Evolutionary conservation across 2,888 invertebrate species (phyloP).

Genomic region (Furcula furcula): DNA sequence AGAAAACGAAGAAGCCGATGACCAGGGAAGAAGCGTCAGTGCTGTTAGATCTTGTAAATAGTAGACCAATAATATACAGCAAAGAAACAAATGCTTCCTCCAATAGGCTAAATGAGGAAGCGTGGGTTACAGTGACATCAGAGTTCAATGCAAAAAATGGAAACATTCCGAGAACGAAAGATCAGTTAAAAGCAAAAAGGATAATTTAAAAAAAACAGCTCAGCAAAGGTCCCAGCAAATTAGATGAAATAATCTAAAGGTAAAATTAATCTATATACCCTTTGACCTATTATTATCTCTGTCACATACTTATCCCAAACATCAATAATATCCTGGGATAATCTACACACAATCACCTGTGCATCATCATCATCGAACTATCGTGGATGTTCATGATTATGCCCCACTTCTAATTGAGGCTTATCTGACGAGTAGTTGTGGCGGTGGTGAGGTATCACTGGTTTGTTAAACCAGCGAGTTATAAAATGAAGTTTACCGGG

Average conservation of each 20-base stretch:
- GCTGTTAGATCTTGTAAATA: constrained; percentile 2
- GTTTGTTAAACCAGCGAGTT: too few species aligned
- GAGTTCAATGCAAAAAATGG: constrained; percentile 7
- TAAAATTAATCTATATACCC: too few species aligned
- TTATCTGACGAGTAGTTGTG: too few species aligned
- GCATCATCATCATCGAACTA: too few species aligned
- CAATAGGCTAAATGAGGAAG: constrained; percentile 20
- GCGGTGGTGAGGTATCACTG: too few species aligned
- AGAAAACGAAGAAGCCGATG: background rate
- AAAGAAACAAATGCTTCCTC: constrained; percentile 13
- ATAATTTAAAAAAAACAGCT: constrained; percentile 9
- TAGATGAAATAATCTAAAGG: constrained; percentile 4
- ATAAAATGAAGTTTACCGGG: too few species aligned
- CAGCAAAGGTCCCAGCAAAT: constrained; percentile 3
- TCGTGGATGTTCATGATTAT: too few species aligned
- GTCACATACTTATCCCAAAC: too few species aligned
- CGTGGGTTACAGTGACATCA: constrained; percentile 13
- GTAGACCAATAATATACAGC: background rate
- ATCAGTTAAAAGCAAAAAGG: constrained; percentile 10
- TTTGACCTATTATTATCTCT: too few species aligned
- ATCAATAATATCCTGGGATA: too few species aligned
- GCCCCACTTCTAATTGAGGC: too few species aligned
- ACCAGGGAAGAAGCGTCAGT: constrained; percentile 1
- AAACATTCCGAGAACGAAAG: constrained; percentile 3
- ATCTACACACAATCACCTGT: too few species aligned